Conservation (phyloP, 2,888 invertebrate species). For the Cataglyphis livida region DNA sequence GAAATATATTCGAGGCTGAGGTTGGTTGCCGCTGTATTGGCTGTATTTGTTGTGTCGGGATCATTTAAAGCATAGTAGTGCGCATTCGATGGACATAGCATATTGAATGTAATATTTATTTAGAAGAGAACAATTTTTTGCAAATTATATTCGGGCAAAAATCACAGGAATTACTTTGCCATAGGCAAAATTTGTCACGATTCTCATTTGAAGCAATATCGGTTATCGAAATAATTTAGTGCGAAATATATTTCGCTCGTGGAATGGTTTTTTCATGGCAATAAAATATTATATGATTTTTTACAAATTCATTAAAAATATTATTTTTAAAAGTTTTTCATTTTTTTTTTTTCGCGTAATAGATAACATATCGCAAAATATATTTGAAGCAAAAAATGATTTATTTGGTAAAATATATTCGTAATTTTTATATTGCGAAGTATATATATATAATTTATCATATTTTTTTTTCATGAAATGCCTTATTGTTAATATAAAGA, state of each 20-base stretch:
- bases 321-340: not conserved
- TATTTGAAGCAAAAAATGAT: not conserved
- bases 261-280: constrained; percentile 8
- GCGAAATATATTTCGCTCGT: not conserved
- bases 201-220: constrained; percentile 14
- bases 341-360: not conserved
- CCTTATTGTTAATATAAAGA: not conserved
- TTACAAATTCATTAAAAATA: not conserved
- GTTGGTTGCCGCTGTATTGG: constrained; percentile 7
- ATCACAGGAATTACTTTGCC: not conserved
- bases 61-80: constrained; percentile 15
- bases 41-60: not conserved
- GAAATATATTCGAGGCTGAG: constrained; percentile 14
- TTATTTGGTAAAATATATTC: not conserved
- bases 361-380: not conserved
- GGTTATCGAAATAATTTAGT: constrained; percentile 29
- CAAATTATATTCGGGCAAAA: not conserved
- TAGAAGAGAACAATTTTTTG: not conserved
- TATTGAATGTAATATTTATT: constrained; percentile 11
- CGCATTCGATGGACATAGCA: not conserved
- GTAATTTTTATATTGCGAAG: constrained; percentile 3
- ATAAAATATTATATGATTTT: constrained; percentile 18
- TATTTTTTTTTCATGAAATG: not conserved
- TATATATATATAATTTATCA: not conserved
- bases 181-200: not conserved